Evolutionary conservation across 2,113 vertebrate genomes (phyloP).

Genomic region (Thermophis baileyi): DNA sequence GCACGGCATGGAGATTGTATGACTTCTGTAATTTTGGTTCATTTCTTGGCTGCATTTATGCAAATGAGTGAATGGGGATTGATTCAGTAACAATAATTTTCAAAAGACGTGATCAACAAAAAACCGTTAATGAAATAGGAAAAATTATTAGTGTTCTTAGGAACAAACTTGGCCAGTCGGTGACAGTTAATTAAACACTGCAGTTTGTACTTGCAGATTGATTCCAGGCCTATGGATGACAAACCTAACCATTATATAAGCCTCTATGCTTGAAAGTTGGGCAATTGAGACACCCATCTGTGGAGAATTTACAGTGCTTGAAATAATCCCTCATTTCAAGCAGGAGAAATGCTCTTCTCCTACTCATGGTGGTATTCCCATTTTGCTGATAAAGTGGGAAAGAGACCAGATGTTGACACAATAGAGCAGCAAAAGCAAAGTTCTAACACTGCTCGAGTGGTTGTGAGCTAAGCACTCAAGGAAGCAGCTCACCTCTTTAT

Average conservation of each 20-base stretch:
- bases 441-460: neutral
- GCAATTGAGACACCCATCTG: neutral
- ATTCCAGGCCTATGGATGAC: neutral
- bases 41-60: neutral
- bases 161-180: neutral
- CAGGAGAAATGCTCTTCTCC: neutral
- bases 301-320: neutral
- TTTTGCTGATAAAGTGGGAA: neutral
- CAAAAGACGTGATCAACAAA: neutral
- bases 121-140: neutral
- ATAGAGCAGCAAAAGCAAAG: neutral
- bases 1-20: neutral
- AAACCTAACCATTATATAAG: neutral
- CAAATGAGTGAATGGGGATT: neutral
- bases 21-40: neutral
- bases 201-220: neutral
- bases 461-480: neutral
- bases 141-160: constrained; percentile 6
- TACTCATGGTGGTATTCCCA: neutral
- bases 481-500: neutral
- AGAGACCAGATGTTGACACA: neutral
- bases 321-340: neutral
- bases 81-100: neutral
- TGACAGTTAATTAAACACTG: constrained; percentile 1
- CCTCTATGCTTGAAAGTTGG: neutral